A percentile compares a stretch with the other conserved stretches of the same genome.
Evolutionary conservation across 2,888 invertebrate genomes (phyloP).

Genomic region (Aproaerema taeniolella): DNA sequence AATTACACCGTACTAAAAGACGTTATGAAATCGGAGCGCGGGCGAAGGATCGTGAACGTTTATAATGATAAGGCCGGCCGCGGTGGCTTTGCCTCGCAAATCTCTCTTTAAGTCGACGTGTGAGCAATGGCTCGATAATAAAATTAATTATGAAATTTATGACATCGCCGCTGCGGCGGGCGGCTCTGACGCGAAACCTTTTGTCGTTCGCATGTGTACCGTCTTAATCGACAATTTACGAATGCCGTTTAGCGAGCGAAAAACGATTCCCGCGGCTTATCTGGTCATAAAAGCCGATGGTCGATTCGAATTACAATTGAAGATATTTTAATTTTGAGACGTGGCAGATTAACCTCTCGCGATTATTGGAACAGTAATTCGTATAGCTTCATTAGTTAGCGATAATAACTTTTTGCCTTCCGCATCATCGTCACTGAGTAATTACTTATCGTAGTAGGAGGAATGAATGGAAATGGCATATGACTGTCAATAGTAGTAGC

Average conservation of each 20-base stretch:
- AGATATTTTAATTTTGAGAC: conserved; percentile 39
- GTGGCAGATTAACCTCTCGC: conserved; percentile 14
- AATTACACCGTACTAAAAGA: conserved; percentile 55
- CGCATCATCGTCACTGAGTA: no score
- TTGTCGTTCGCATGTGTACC: conserved; percentile 54
- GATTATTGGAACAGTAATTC: background rate
- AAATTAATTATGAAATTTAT: conserved; percentile 71
- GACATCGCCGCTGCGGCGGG: conserved; percentile 36
- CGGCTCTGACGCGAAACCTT: conserved; percentile 40
- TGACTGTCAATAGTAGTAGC: background rate
- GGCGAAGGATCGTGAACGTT: conserved; percentile 51
- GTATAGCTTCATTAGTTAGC: conserved; percentile 2
- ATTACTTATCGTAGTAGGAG: no score
- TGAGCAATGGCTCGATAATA: conserved; percentile 60
- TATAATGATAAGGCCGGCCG: conserved; percentile 62
- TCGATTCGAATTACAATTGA: conserved; percentile 43
- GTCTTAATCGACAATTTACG: conserved; percentile 59
- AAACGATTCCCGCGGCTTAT: conserved; percentile 34
- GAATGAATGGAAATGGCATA: no score
- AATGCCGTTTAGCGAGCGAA: conserved; percentile 42
- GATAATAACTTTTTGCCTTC: no score
- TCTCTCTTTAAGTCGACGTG: conserved; percentile 62
- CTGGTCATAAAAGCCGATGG: conserved; percentile 38
- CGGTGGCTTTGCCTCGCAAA: conserved; percentile 62
- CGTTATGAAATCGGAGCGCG: conserved; percentile 45